Percentiles rank a stretch among this genome's conserved stretches.
phyloP scores from a whole-genome alignment of 2,797 vertebrate species.

The Todus mexicanus region DNA sequence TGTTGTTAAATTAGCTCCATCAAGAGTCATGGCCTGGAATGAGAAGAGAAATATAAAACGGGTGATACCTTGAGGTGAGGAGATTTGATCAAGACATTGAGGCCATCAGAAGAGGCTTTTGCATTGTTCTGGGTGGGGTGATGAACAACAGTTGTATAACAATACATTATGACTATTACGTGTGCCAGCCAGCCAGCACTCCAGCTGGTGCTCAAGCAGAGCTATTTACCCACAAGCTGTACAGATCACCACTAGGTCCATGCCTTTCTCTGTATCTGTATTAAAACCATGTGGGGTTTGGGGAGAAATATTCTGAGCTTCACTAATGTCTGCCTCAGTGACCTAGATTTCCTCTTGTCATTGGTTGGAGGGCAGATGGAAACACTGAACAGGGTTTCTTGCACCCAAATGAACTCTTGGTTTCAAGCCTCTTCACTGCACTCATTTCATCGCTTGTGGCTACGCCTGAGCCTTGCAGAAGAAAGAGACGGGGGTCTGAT shows the following conservation, averaged over 20 bases:
- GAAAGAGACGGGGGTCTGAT: neutral
- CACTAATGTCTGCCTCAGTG: neutral
- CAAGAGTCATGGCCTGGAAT: slow-evolving; percentile 80
- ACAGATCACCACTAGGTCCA: neutral
- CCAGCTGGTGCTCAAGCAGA: neutral
- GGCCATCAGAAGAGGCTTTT: neutral
- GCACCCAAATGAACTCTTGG: neutral
- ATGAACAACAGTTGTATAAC: neutral
- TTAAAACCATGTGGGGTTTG: neutral
- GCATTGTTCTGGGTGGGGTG: neutral
- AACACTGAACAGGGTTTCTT: neutral
- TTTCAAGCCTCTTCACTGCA: neutral
- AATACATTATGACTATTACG: neutral
- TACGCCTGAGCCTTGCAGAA: neutral
- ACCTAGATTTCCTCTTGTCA: neutral
- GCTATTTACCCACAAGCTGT: neutral
- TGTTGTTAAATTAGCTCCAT: slow-evolving; percentile 80
- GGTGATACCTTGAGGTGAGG: neutral
- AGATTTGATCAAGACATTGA: neutral
- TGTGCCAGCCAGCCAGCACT: neutral
- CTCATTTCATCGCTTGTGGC: neutral
- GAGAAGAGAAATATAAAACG: neutral
- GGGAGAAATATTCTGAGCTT: neutral
- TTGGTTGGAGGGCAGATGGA: neutral
- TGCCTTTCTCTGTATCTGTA: neutral